Evolutionary conservation across 2,888 invertebrate species (phyloP).

Genomic region (Lepetodrilus schrolli): DNA sequence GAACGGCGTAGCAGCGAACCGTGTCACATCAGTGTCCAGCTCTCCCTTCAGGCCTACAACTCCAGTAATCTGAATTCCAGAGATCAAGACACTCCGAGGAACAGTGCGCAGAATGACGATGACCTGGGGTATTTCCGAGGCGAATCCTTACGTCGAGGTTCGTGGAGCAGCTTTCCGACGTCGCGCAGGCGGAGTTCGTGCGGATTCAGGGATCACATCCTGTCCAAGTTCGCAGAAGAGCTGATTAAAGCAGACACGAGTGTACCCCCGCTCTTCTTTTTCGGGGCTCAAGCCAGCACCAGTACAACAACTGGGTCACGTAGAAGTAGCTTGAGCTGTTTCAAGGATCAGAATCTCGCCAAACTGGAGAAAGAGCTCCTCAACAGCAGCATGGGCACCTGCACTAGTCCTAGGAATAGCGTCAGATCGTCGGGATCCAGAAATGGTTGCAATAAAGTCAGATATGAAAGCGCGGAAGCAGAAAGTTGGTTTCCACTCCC

Average conservation of each 20-base stretch:
- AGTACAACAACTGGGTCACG: constrained; percentile 60
- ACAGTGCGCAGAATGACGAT: constrained; percentile 57
- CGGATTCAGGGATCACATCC: constrained; percentile 67
- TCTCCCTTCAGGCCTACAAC: constrained; percentile 44
- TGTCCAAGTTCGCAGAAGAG: constrained; percentile 71
- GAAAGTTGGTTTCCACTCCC: constrained; percentile 49
- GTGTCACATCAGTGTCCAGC: constrained; percentile 52
- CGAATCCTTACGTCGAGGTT: constrained; percentile 50
- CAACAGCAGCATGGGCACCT: constrained; percentile 45
- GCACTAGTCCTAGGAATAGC: constrained; percentile 34
- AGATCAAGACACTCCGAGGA: constrained; percentile 43
- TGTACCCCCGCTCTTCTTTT: constrained; percentile 56
- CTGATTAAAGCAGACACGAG: constrained; percentile 65
- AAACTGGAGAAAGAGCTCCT: constrained; percentile 64
- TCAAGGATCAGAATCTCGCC: constrained; percentile 59
- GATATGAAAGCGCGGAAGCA: constrained; percentile 40
- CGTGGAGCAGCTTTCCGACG: constrained; percentile 47
- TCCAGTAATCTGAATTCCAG: constrained; percentile 40
- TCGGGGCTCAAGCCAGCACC: constrained; percentile 50
- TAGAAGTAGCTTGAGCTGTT: constrained; percentile 64
- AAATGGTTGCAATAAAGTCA: background rate
- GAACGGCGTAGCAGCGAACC: constrained; percentile 67
- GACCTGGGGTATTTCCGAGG: constrained; percentile 53
- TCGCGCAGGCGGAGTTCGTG: constrained; percentile 48
- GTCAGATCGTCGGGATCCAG: constrained; percentile 33